Conservation (phyloP, 2,888 invertebrate species). For the Ectemnius lituratus region DNA sequence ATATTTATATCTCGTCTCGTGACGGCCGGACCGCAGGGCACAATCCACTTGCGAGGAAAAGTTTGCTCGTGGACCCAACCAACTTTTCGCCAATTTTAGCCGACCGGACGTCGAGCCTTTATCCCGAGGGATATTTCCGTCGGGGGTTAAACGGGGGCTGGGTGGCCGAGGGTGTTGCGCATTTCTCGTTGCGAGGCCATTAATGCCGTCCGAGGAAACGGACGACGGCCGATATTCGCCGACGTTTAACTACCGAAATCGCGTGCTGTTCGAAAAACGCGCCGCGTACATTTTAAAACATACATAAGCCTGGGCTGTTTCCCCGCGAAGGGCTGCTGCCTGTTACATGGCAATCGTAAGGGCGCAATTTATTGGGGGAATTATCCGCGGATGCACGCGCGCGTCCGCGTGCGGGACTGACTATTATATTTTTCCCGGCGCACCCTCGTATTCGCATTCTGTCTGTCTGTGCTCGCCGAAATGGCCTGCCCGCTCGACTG, state of each 20-base stretch:
- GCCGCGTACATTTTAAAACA: slow-evolving; percentile 32
- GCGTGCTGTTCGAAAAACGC: slow-evolving; percentile 29
- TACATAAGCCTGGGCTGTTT: slow-evolving; percentile 29
- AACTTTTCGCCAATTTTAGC: slow-evolving; percentile 14
- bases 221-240: slow-evolving; percentile 20
- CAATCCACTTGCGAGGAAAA: slow-evolving; percentile 32
- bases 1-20: slow-evolving; percentile 28
- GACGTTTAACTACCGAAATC: slow-evolving; percentile 38
- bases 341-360: slow-evolving; percentile 28
- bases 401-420: slow-evolving; percentile 23
- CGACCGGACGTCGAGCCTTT: neutral
- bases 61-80: slow-evolving; percentile 2
- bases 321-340: neutral
- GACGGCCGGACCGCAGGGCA: neutral
- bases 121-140: neutral
- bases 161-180: slow-evolving; percentile 1
- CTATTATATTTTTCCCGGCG: slow-evolving; percentile 46
- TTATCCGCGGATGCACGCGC: slow-evolving; percentile 37
- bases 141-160: no score
- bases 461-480: no score
- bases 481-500: no score
- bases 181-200: slow-evolving; percentile 9
- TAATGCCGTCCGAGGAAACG: slow-evolving; percentile 32
- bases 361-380: slow-evolving; percentile 47
- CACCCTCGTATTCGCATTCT: neutral